phyloP scores from a whole-genome alignment of 2,888 invertebrate species.

The Lepidochrysops patricia region DNA sequence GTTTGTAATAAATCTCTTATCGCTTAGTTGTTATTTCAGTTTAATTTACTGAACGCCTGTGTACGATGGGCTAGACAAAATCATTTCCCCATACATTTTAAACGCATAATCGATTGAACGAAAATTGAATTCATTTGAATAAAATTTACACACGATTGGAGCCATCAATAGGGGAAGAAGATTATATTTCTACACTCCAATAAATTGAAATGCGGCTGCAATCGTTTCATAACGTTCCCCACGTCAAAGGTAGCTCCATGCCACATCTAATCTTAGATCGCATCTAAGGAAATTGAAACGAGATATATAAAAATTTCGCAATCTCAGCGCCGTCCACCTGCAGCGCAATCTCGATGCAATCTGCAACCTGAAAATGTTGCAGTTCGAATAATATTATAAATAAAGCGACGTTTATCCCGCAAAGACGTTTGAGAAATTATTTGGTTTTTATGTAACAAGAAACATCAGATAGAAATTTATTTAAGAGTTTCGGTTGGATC shows the following conservation, averaged over 20 bases:
- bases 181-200: slow-evolving; percentile 12
- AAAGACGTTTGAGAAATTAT: slow-evolving; percentile 1
- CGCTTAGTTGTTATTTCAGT: not conserved
- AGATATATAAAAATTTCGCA: slow-evolving; percentile 17
- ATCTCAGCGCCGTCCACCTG: slow-evolving; percentile 15
- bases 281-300: slow-evolving; percentile 16
- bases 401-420: slow-evolving; percentile 4
- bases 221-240: slow-evolving; percentile 7
- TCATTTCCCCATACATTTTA: not conserved
- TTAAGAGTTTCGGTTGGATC: not conserved
- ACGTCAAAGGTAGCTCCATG: slow-evolving; percentile 16
- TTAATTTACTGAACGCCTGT: not conserved
- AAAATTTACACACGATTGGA: slow-evolving; percentile 13
- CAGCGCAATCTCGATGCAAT: slow-evolving; percentile 15
- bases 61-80: not conserved
- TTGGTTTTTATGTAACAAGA: not conserved
- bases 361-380: slow-evolving; percentile 12
- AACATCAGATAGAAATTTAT: not conserved
- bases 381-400: slow-evolving; percentile 8
- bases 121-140: slow-evolving; percentile 11
- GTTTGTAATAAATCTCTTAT: not conserved
- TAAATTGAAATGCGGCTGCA: slow-evolving; percentile 15
- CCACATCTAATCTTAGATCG: slow-evolving; percentile 15
- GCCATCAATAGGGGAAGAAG: slow-evolving; percentile 3
- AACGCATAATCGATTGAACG: not conserved